Percentiles rank a stretch among this genome's conserved stretches.
Conservation (phyloP, 1,140 invertebrate species). For the Coelopa frigida region DNA sequence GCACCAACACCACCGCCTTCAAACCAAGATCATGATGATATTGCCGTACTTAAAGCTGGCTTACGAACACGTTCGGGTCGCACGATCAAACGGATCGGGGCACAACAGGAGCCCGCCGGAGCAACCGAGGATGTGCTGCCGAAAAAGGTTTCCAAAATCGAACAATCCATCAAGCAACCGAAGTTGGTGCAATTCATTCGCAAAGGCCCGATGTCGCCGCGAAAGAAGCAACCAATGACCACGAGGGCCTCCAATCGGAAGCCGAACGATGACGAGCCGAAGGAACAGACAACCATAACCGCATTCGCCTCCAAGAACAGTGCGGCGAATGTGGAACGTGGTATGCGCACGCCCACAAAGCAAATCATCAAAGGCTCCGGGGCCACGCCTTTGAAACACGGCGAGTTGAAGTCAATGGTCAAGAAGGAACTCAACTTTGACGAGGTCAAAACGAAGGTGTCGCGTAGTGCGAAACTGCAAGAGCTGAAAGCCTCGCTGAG, state of each 20-base stretch:
- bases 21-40: slow-evolving; percentile 28
- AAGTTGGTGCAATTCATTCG: slow-evolving; percentile 41
- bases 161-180: slow-evolving; percentile 23
- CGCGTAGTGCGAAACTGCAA: slow-evolving; percentile 55
- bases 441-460: slow-evolving; percentile 59
- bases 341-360: slow-evolving; percentile 40
- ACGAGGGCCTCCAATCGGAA: slow-evolving; percentile 2
- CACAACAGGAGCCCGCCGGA: slow-evolving; percentile 6
- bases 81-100: slow-evolving; percentile 32
- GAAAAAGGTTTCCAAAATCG: slow-evolving; percentile 27
- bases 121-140: slow-evolving; percentile 11
- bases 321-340: slow-evolving; percentile 27
- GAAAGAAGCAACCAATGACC: slow-evolving; percentile 6
- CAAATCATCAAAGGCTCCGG: slow-evolving; percentile 34
- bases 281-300: neutral
- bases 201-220: slow-evolving; percentile 22
- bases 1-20: neutral
- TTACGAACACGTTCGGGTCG: slow-evolving; percentile 36
- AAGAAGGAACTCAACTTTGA: slow-evolving; percentile 55
- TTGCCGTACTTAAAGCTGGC: slow-evolving; percentile 28
- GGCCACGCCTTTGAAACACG: slow-evolving; percentile 27
- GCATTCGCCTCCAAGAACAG: slow-evolving; percentile 22
- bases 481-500: slow-evolving; percentile 59
- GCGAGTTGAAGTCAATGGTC: slow-evolving; percentile 42
- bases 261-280: slow-evolving; percentile 28